Evolutionary conservation across 1,140 invertebrate genomes (phyloP).

Genomic region (Belonocnema kinseyi): DNA sequence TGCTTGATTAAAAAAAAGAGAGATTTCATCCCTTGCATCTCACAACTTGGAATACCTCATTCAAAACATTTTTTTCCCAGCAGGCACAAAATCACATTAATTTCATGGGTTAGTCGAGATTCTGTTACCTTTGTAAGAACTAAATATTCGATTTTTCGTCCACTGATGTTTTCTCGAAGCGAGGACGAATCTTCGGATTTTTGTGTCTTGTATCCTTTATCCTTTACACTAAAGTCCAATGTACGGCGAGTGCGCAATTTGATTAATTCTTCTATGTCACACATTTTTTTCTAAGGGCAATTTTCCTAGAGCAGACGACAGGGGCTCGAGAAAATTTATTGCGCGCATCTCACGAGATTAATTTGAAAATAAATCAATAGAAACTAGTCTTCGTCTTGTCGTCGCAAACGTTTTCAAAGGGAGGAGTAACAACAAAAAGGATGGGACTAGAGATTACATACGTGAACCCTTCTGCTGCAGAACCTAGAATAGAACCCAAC

Average conservation of each 20-base stretch:
- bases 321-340: background rate
- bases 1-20: no score
- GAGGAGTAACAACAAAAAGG: conserved; percentile 59
- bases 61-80: no score
- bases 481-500: conserved; percentile 71
- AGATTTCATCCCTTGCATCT: no score
- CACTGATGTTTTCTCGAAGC: background rate
- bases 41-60: no score
- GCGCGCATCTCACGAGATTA: conserved; percentile 46
- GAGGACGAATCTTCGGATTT: conserved; percentile 7
- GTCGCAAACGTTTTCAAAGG: conserved; percentile 60
- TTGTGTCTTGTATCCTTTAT: conserved; percentile 3
- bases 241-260: no score
- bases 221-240: background rate
- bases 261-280: no score
- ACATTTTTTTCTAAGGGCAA: no score
- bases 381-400: conserved; percentile 67
- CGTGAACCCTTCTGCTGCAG: conserved; percentile 92
- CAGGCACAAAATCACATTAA: background rate
- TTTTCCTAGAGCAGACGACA: no score
- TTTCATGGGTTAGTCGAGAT: background rate
- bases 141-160: background rate
- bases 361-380: conserved; percentile 49
- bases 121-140: background rate
- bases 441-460: conserved; percentile 81